These are phyloP conservation scores for Synanthedon formicaeformis DNA, from an alignment of 2,888 invertebrate genomes.

Conservation along the genomic window DNA sequence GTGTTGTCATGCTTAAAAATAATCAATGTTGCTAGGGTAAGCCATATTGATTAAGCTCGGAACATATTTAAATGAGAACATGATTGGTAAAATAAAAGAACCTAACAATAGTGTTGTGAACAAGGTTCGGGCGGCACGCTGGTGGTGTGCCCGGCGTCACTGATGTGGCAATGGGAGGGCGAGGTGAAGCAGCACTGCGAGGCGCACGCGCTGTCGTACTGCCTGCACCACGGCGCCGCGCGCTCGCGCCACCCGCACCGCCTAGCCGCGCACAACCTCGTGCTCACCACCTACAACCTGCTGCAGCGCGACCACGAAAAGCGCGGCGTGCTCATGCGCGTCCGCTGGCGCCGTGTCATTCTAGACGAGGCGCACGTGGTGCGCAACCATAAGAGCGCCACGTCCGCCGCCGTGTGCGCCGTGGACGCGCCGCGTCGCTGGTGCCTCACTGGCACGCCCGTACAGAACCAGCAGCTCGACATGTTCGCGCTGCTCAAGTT, in stretches of 20 bases:
- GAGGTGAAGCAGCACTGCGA: slow-evolving; percentile 78
- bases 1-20: too few species aligned
- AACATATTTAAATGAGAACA: too few species aligned
- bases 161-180: slow-evolving; percentile 90
- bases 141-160: slow-evolving; percentile 93
- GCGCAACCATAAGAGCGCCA: slow-evolving; percentile 86
- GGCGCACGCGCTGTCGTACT: slow-evolving; percentile 72
- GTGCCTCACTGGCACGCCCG: slow-evolving; percentile 93
- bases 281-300: slow-evolving; percentile 90
- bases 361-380: slow-evolving; percentile 95
- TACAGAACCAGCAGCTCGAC: slow-evolving; percentile 93
- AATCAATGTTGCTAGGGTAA: too few species aligned
- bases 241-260: slow-evolving; percentile 73
- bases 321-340: slow-evolving; percentile 72
- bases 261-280: slow-evolving; percentile 81
- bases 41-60: too few species aligned
- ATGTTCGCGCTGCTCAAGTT: slow-evolving; percentile 86
- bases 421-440: slow-evolving; percentile 71
- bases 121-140: slow-evolving; percentile 75
- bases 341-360: slow-evolving; percentile 88
- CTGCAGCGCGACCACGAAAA: slow-evolving; percentile 72
- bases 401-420: slow-evolving; percentile 77
- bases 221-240: slow-evolving; percentile 85
- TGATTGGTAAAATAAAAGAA: too few species aligned
- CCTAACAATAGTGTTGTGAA: too few species aligned